Conservation (phyloP, 2,113 vertebrate species). For the Tursiops truncatus region DNA sequence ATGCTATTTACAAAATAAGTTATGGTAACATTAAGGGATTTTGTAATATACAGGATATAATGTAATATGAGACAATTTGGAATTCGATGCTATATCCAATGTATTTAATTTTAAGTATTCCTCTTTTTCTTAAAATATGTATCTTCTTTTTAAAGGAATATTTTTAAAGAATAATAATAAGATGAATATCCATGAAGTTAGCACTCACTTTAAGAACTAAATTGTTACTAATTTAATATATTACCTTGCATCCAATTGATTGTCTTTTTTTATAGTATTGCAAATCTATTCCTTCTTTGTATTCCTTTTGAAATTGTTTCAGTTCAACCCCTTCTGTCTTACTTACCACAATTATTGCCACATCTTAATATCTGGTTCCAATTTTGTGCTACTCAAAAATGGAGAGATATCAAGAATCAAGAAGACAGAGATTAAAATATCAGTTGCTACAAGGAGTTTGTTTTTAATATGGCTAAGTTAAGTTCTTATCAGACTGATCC, state of each 20-base stretch:
- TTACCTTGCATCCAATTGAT: background rate
- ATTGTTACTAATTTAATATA: background rate
- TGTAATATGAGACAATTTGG: background rate
- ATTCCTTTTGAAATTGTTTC: background rate
- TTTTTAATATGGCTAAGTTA: background rate
- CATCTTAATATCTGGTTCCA: slow-evolving; percentile 2
- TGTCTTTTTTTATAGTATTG: background rate
- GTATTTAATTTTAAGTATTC: background rate
- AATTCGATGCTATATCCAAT: background rate
- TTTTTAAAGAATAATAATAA: background rate
- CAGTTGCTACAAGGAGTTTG: background rate
- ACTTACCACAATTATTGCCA: background rate
- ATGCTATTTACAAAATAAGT: background rate
- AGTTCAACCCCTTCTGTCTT: background rate
- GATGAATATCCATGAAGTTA: background rate
- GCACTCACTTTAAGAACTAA: background rate
- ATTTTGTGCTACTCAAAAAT: background rate
- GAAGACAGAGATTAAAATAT: background rate
- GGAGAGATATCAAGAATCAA: background rate
- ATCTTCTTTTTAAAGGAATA: background rate
- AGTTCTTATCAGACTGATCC: background rate
- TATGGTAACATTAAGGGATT: background rate
- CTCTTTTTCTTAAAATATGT: background rate
- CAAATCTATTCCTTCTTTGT: background rate
- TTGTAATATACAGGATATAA: background rate